These are phyloP conservation scores for Mionectes olivaceus DNA, from an alignment of 2,797 vertebrate species.

Conservation along the genomic window DNA sequence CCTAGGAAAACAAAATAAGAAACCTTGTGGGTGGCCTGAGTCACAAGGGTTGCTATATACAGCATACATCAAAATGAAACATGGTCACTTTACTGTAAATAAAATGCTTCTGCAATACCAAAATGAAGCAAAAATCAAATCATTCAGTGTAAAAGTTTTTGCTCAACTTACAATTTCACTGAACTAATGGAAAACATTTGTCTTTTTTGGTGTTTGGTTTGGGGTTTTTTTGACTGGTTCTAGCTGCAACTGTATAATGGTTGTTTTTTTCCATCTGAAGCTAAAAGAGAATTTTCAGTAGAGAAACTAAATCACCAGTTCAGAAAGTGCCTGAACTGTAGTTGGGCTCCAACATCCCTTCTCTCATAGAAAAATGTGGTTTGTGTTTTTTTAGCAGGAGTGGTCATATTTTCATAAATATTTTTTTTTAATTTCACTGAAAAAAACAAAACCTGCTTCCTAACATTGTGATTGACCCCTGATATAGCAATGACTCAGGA, in stretches of 20 bases:
- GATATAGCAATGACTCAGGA: neutral
- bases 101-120: neutral
- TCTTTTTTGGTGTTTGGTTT: neutral
- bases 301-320: neutral
- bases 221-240: neutral
- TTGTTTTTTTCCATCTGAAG: neutral
- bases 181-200: neutral
- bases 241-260: neutral
- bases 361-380: neutral
- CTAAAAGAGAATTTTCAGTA: neutral
- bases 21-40: neutral
- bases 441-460: neutral
- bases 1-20: slow-evolving; percentile 53
- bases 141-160: neutral
- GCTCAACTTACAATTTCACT: neutral
- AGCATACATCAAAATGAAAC: neutral
- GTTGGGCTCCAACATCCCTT: neutral
- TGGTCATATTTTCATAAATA: neutral
- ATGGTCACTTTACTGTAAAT: neutral
- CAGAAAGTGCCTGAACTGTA: neutral
- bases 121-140: slow-evolving; percentile 8
- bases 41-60: neutral
- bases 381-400: neutral
- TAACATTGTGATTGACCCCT: neutral
- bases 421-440: neutral